phyloP scores from a whole-genome alignment of 2,113 vertebrate species.

The Cyprinodon brontotheroides region DNA sequence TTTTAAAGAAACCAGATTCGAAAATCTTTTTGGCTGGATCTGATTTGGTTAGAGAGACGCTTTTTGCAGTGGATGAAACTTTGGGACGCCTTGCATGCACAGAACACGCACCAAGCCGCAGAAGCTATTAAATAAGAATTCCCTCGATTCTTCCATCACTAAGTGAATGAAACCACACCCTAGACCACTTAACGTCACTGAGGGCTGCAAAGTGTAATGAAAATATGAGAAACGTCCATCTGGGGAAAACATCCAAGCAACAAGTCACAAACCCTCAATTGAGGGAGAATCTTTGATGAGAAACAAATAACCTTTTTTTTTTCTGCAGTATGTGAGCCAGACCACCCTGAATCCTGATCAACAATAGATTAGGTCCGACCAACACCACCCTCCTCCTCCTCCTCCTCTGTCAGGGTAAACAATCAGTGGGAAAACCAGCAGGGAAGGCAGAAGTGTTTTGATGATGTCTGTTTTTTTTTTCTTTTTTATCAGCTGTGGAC shows the following conservation, averaged over 20 bases:
- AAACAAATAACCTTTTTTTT: not conserved
- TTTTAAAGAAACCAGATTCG: too few species aligned
- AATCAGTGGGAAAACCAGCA: conserved; percentile 60
- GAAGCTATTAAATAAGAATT: not conserved
- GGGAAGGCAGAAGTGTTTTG: conserved; percentile 10
- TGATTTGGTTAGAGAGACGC: too few species aligned
- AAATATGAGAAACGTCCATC: not conserved
- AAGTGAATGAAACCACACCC: not conserved
- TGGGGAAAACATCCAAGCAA: not conserved
- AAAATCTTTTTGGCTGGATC: too few species aligned
- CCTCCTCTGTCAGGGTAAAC: conserved; percentile 6
- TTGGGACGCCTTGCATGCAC: not conserved
- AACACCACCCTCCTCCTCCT: not conserved
- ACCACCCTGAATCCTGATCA: conserved; percentile 19
- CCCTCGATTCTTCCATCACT: not conserved
- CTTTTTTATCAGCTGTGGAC: conserved; percentile 75
- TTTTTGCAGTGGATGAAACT: too few species aligned
- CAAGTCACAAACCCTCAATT: not conserved
- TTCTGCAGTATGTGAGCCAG: not conserved
- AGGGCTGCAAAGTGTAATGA: not conserved
- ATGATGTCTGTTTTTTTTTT: conserved; percentile 5
- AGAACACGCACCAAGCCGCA: not conserved
- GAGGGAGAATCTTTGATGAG: not conserved
- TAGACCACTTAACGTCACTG: not conserved
- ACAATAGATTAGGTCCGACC: conserved; percentile 12